Evolutionary conservation across 2,888 invertebrate species (phyloP), one percentile per base, ranked within the genome.

Genomic region (Ennomos erosarius): DNA sequence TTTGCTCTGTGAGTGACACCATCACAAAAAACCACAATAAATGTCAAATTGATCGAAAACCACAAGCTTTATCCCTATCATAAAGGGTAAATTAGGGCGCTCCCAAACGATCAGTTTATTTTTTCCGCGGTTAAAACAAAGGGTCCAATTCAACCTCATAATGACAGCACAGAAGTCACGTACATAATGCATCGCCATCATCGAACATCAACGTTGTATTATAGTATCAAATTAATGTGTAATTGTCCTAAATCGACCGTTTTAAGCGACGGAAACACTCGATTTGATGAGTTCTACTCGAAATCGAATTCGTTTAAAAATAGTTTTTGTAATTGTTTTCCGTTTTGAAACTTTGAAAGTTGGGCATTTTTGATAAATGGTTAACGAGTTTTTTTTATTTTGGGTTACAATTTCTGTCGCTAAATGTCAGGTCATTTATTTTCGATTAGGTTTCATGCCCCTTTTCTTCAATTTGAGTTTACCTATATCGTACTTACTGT

Each of bases 161-260:
- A 90, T 90, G 79, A 84, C 70, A 75, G 79, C 67, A 83, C 89
- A 79, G 88, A 71, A 89, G 90, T 90, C 91, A 91, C 90, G 90
- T 90, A 74, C 77, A 85, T 87, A 84, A 86, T 76, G 76, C 76
- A 71, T 76, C 76, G 79, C 80, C 80, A 88, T 88, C 87, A 87
- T 87, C 86, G 82, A 82, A 78, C 80, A 88, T 89, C 87, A 88
- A 78, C 78, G 58, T 76, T 78, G 67, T 75, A 76, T 74, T 71
- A 60, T 55, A 52, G 55, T 40, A 62, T 74, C 77, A 84, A 86
- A 88, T 82, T 55, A 50, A 55, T 55, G 51, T 55, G 50, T 60
- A 55, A 60, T 61, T 80, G 84, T 83, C 82, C 81, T 77, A 87
- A 89, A 88, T 78, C 81, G 82, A 76, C 72, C 84, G 79, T 78